Evolutionary conservation across 2,888 invertebrate genomes (phyloP).

Genomic region (Balanococcus diminutus): DNA sequence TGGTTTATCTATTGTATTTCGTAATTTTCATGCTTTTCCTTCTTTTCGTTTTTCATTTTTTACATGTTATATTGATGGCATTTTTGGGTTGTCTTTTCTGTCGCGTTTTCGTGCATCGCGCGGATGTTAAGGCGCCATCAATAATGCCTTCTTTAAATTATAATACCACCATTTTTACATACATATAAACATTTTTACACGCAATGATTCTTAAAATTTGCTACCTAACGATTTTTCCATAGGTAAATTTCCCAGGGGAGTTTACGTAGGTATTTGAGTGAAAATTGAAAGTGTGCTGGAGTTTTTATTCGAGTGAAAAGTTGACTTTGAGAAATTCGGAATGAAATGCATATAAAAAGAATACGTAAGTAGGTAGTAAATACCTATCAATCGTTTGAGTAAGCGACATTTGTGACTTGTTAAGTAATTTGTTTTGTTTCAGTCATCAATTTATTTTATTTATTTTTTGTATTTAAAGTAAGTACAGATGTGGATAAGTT

Average conservation of each 20-base stretch:
- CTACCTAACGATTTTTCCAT: background rate
- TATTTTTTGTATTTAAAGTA: no score
- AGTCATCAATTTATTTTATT: no score
- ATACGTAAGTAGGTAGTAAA: no score
- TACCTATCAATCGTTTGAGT: no score
- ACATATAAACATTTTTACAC: constrained; percentile 31
- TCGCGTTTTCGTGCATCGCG: constrained; percentile 47
- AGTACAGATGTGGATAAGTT: no score
- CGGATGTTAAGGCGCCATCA: constrained; percentile 50
- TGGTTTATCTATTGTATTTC: constrained; percentile 20
- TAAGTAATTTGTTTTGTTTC: background rate
- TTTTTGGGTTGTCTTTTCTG: constrained; percentile 47
- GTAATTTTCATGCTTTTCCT: constrained; percentile 16
- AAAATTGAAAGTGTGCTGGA: background rate
- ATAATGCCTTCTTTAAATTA: constrained; percentile 51
- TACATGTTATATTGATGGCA: constrained; percentile 43
- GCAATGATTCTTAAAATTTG: constrained; percentile 44
- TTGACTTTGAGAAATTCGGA: background rate
- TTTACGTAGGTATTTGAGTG: background rate
- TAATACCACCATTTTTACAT: constrained; percentile 46
- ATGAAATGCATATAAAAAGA: background rate
- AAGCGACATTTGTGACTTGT: background rate
- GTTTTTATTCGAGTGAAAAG: background rate
- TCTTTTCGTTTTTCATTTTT: constrained; percentile 29
- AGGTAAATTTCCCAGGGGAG: constrained; percentile 2